Evolutionary conservation across 1,140 invertebrate genomes (phyloP).

Genomic region (Formica exsecta): DNA sequence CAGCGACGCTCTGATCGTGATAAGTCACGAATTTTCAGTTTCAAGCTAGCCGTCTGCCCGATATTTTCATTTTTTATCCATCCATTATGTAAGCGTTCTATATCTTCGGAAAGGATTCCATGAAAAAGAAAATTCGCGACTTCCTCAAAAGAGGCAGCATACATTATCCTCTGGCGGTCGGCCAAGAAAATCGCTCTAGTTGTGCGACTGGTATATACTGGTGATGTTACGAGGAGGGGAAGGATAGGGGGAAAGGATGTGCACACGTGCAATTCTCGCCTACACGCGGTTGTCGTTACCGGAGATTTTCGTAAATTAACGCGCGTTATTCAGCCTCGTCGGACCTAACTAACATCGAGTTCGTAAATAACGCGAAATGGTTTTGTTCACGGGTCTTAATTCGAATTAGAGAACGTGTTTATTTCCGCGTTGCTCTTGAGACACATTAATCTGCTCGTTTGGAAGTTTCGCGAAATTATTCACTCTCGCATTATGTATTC

Average conservation of each 20-base stretch:
- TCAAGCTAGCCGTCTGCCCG: background rate
- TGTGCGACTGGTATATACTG: conserved; percentile 37
- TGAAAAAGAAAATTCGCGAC: conserved; percentile 37
- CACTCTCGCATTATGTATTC: background rate
- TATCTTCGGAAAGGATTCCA: conserved; percentile 13
- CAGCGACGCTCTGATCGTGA: background rate
- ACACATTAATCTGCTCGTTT: background rate
- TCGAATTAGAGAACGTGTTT: conserved; percentile 37
- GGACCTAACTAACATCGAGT: background rate
- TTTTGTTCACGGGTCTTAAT: conserved; percentile 34
- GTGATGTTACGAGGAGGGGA: conserved; percentile 45
- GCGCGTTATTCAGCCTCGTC: conserved; percentile 14
- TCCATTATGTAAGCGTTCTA: conserved; percentile 14
- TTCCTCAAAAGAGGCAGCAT: conserved; percentile 78
- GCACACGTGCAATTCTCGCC: conserved; percentile 16
- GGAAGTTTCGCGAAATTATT: conserved; percentile 10
- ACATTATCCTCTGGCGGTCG: conserved; percentile 76
- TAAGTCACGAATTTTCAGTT: background rate
- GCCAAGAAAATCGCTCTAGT: conserved; percentile 76
- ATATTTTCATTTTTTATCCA: conserved; percentile 24
- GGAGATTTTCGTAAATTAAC: conserved; percentile 35
- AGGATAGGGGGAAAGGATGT: too few relatives aligned
- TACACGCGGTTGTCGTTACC: background rate
- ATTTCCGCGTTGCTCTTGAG: conserved; percentile 33
- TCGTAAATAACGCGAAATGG: conserved; percentile 39